A percentile compares a stretch with the other conserved stretches of the same genome.
These are phyloP conservation scores for Apis laboriosa DNA, from an alignment of 1,140 invertebrate species.

Conservation along the genomic window DNA sequence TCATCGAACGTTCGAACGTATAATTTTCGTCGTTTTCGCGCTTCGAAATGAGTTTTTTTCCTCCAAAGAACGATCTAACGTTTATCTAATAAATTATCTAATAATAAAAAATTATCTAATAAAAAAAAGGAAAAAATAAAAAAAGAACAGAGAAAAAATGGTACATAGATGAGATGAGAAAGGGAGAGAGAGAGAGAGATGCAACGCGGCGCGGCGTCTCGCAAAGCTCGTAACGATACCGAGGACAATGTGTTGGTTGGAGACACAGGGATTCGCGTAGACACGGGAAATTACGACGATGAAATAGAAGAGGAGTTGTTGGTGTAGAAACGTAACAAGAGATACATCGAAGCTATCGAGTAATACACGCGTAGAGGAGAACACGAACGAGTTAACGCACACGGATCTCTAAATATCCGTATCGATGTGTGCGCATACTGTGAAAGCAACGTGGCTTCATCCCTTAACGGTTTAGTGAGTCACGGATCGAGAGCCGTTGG, in stretches of 20 bases:
- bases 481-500: constrained; percentile 69
- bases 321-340: constrained; percentile 41
- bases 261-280: not conserved
- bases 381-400: constrained; percentile 10
- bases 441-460: constrained; percentile 76
- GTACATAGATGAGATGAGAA: too few relatives aligned
- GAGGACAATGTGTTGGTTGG: too few relatives aligned
- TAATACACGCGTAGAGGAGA: constrained; percentile 24
- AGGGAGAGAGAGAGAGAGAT: not conserved
- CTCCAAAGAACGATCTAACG: too few relatives aligned
- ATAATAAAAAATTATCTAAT: not conserved
- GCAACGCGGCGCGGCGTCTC: not conserved
- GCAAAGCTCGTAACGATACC: not conserved
- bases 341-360: constrained; percentile 41
- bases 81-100: too few relatives aligned
- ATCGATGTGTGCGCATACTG: constrained; percentile 59
- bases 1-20: too few relatives aligned
- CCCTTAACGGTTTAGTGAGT: constrained; percentile 80
- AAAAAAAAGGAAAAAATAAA: not conserved
- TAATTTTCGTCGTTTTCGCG: too few relatives aligned
- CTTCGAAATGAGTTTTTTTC: too few relatives aligned
- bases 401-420: constrained; percentile 22
- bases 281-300: constrained; percentile 4
- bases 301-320: constrained; percentile 34
- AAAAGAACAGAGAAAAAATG: not conserved